A percentile compares a stretch with the other conserved stretches of the same genome.
Conservation (phyloP, 2,888 invertebrate species). For the Eilema depressum region DNA sequence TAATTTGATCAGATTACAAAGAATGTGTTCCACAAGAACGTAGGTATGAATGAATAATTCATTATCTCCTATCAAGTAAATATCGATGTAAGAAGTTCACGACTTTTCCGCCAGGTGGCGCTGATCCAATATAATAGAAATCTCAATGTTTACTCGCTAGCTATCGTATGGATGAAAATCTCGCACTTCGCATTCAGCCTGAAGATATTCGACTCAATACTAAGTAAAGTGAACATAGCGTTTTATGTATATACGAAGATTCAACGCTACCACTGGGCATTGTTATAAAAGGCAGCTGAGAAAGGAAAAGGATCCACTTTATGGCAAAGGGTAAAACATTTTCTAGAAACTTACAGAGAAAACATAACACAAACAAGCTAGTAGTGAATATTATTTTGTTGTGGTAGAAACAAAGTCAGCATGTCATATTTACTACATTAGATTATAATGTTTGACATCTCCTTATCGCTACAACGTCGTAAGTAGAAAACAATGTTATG, state of each 20-base stretch:
- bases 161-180: neutral
- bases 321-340: neutral
- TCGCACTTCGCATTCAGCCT: neutral
- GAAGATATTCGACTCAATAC: neutral
- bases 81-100: neutral
- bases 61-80: neutral
- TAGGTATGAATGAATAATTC: neutral
- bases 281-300: conserved; percentile 4
- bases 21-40: neutral
- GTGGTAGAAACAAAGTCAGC: conserved; percentile 6
- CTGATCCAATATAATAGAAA: neutral
- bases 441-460: conserved; percentile 26
- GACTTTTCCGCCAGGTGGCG: neutral
- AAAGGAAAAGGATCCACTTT: neutral
- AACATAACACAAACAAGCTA: neutral
- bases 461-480: conserved; percentile 27
- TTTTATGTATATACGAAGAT: neutral
- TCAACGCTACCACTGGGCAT: conserved; percentile 2
- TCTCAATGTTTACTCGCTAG: neutral
- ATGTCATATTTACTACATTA: conserved; percentile 14
- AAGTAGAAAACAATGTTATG: conserved; percentile 31
- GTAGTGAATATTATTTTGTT: conserved; percentile 3
- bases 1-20: neutral
- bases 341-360: neutral
- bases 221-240: neutral